These are phyloP conservation scores for Tapirus terrestris DNA, from an alignment of 2,113 vertebrate species.

Conservation along the genomic window DNA sequence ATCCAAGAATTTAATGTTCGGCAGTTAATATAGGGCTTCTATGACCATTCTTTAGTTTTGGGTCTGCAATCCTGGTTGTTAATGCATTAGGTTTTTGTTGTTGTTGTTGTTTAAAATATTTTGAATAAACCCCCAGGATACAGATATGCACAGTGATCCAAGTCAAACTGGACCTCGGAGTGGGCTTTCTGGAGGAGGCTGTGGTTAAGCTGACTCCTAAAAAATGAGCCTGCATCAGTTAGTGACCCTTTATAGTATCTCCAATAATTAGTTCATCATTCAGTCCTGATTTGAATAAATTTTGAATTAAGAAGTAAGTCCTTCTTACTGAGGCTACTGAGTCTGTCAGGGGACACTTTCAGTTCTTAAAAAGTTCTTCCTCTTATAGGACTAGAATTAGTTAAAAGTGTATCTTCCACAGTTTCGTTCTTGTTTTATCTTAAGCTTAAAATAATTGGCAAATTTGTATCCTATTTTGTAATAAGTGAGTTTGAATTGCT, in stretches of 20 bases:
- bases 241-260: too few species aligned
- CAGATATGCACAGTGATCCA: background rate
- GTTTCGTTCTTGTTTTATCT: background rate
- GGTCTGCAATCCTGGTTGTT: background rate
- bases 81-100: background rate
- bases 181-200: background rate
- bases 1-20: background rate
- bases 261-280: background rate
- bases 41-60: background rate
- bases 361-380: background rate
- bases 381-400: background rate
- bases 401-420: background rate
- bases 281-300: background rate
- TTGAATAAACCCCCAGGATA: background rate
- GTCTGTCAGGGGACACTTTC: background rate
- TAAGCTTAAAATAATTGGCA: background rate
- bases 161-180: background rate
- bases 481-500: background rate
- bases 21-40: background rate
- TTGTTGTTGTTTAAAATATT: background rate
- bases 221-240: background rate
- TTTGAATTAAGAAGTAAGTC: background rate
- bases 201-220: background rate
- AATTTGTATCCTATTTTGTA: background rate
- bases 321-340: background rate